Evolutionary conservation across 2,797 vertebrate species (phyloP).

Genomic region (Epinephelus coioides): DNA sequence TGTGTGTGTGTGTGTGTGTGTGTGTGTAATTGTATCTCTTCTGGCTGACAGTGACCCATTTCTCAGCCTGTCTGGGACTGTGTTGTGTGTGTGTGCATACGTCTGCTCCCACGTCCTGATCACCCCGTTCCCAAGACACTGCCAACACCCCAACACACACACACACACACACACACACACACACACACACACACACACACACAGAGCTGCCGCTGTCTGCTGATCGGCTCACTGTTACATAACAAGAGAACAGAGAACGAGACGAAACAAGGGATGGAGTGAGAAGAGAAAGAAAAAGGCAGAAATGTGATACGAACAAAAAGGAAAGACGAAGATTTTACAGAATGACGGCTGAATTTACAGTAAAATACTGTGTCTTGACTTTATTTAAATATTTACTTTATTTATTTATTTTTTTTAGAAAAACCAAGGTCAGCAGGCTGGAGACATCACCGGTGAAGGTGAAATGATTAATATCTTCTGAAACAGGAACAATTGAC

Average conservation of each 20-base stretch:
- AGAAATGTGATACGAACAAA: background rate
- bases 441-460: no score
- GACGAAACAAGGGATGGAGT: background rate
- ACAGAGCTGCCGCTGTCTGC: background rate
- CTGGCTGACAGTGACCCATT: conserved; percentile 13
- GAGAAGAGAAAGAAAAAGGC: background rate
- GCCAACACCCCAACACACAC: background rate
- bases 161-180: conserved; percentile 1
- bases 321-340: no score
- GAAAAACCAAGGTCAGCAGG: no score
- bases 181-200: conserved; percentile 5
- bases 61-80: conserved; percentile 1
- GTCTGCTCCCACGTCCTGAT: conserved; percentile 5
- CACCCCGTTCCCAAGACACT: conserved; percentile 10
- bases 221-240: background rate
- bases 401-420: no score
- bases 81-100: background rate
- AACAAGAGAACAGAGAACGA: background rate
- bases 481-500: no score
- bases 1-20: conserved; percentile 4
- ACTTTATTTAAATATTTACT: no score
- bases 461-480: no score
- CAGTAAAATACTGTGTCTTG: no score
- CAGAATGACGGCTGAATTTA: no score
- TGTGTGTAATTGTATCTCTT: conserved; percentile 1